phyloP scores from a whole-genome alignment of 2,797 vertebrate species.

The Microcaecilia unicolor region DNA sequence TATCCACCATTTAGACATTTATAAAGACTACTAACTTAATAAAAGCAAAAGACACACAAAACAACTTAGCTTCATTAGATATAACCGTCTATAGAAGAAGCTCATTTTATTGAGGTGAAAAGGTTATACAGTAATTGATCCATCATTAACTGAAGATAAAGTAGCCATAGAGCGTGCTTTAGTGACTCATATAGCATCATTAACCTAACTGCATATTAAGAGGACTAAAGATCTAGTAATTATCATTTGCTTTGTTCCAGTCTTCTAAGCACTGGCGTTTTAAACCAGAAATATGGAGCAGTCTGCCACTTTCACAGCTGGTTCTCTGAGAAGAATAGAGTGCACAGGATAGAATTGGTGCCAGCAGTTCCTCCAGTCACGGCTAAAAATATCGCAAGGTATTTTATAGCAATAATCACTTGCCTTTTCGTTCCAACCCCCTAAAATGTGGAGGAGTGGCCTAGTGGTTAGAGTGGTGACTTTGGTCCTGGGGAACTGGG shows the following conservation, averaged over 20 bases:
- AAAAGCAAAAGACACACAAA: slow-evolving; percentile 15
- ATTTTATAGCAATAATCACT: too few relatives aligned
- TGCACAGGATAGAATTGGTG: too few relatives aligned
- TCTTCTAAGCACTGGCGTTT: slow-evolving; percentile 1
- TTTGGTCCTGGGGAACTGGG: too few relatives aligned
- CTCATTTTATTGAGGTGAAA: not conserved
- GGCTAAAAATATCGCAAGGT: too few relatives aligned
- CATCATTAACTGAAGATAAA: slow-evolving; percentile 9
- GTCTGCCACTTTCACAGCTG: too few relatives aligned
- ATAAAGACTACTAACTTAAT: slow-evolving; percentile 3
- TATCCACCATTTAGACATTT: not conserved
- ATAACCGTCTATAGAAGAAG: slow-evolving; percentile 4
- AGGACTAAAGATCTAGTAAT: not conserved
- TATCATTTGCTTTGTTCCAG: not conserved
- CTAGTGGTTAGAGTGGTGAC: too few relatives aligned
- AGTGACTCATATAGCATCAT: not conserved
- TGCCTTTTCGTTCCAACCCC: too few relatives aligned
- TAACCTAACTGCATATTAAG: not conserved
- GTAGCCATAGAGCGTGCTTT: slow-evolving; percentile 9
- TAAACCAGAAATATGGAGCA: too few relatives aligned
- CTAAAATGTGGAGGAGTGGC: too few relatives aligned
- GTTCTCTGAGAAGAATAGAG: too few relatives aligned
- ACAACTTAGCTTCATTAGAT: slow-evolving; percentile 14
- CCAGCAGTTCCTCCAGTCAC: too few relatives aligned
- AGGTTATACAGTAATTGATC: too few relatives aligned